Evolutionary conservation across 2,797 vertebrate species (phyloP).

Genomic region (Sebastes oblongus): DNA sequence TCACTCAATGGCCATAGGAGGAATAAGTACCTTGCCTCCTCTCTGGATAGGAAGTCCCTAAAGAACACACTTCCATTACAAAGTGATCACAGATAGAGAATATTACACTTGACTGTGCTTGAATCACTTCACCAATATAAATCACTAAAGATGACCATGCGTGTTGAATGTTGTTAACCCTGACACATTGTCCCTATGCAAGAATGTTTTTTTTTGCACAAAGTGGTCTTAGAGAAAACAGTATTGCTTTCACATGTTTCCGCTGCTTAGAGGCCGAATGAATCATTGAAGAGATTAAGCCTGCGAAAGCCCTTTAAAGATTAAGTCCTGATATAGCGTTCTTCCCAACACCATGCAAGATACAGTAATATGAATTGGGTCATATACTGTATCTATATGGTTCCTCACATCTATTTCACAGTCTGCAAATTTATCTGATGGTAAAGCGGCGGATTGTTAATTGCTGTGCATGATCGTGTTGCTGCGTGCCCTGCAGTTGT

Average conservation of each 20-base stretch:
- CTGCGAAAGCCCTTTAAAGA: constrained; percentile 73
- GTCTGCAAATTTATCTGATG: constrained; percentile 45
- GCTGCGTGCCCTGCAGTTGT: not conserved
- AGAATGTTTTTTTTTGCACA: constrained; percentile 24
- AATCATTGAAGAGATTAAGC: constrained; percentile 78
- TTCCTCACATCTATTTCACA: constrained; percentile 9
- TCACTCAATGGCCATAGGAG: constrained; percentile 38
- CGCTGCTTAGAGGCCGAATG: constrained; percentile 73
- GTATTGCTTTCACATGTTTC: constrained; percentile 74
- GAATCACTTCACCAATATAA: constrained; percentile 21
- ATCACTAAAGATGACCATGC: constrained; percentile 20
- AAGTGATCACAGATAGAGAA: constrained; percentile 28
- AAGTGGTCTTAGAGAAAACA: constrained; percentile 49
- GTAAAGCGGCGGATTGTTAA: constrained; percentile 5
- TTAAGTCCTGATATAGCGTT: constrained; percentile 69
- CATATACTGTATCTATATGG: constrained; percentile 50
- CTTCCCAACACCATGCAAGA: constrained; percentile 41
- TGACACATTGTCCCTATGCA: constrained; percentile 41
- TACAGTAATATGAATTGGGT: constrained; percentile 63
- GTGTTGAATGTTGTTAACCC: constrained; percentile 17
- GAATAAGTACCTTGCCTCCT: not conserved
- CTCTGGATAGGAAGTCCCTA: constrained; percentile 23
- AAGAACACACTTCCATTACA: constrained; percentile 27
- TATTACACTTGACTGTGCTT: constrained; percentile 11
- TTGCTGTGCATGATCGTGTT: not conserved